Evolutionary conservation across 2,797 vertebrate species (phyloP).

Genomic region (Poeciliopsis presidionis): DNA sequence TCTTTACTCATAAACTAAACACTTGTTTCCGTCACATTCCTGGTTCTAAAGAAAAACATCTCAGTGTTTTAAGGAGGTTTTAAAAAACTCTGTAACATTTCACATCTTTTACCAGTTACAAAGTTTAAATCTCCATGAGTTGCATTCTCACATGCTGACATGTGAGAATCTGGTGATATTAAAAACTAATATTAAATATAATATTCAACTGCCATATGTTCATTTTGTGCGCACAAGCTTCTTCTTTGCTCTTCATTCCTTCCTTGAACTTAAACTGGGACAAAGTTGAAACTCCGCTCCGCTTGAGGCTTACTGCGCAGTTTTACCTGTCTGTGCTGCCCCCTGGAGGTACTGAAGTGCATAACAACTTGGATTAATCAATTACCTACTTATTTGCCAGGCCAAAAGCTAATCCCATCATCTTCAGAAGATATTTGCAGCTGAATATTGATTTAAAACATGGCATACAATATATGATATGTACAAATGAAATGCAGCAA

Average conservation of each 20-base stretch:
- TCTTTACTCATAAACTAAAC: background rate
- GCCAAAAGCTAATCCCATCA: background rate
- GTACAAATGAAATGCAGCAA: background rate
- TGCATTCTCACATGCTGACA: background rate
- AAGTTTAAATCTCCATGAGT: background rate
- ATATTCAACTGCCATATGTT: too few species aligned
- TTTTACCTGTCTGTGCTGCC: slow-evolving; percentile 17
- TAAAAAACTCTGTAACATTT: background rate
- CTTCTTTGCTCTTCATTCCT: background rate
- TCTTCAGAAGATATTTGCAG: background rate
- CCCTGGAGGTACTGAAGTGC: slow-evolving; percentile 5
- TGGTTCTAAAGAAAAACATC: background rate
- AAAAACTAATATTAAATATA: background rate
- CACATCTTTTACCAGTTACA: background rate
- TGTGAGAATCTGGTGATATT: background rate
- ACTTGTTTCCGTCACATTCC: background rate
- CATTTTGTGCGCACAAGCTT: background rate
- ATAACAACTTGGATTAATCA: background rate
- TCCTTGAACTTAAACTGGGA: background rate
- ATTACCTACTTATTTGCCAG: background rate
- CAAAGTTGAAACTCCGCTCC: background rate
- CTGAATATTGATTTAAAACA: background rate
- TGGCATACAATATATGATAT: background rate
- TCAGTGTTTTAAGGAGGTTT: background rate
- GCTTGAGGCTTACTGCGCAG: background rate